Evolutionary conservation across 2,113 vertebrate species (phyloP).

Genomic region (Dromas ardeola): DNA sequence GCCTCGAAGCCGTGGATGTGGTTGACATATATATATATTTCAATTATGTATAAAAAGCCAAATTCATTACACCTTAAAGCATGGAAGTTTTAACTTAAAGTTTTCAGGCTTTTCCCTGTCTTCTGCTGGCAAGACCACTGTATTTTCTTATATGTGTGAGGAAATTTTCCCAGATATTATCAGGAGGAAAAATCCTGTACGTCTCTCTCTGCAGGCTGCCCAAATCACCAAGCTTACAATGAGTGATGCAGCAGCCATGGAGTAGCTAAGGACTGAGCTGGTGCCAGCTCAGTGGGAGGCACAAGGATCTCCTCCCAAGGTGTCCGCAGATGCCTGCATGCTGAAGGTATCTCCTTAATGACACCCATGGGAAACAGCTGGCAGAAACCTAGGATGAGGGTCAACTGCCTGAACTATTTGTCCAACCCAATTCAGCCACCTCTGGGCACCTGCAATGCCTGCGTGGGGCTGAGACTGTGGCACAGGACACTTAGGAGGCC

Average conservation of each 20-base stretch:
- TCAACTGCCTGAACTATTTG: not conserved
- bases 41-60: constrained; percentile 7
- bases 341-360: not conserved
- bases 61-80: not conserved
- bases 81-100: not conserved
- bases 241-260: not conserved
- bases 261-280: not conserved
- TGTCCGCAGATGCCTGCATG: not conserved
- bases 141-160: not conserved
- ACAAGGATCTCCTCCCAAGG: not conserved
- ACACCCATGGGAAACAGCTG: not conserved
- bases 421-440: not conserved
- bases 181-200: not conserved
- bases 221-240: not conserved
- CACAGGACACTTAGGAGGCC: not conserved
- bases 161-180: not conserved
- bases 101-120: not conserved
- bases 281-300: not conserved
- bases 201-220: not conserved
- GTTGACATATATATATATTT: not conserved
- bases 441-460: not conserved
- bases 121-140: not conserved
- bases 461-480: not conserved
- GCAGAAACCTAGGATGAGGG: not conserved
- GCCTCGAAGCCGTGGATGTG: not conserved